Conservation (phyloP, 2,113 vertebrate species). For the Hydropotes inermis region DNA sequence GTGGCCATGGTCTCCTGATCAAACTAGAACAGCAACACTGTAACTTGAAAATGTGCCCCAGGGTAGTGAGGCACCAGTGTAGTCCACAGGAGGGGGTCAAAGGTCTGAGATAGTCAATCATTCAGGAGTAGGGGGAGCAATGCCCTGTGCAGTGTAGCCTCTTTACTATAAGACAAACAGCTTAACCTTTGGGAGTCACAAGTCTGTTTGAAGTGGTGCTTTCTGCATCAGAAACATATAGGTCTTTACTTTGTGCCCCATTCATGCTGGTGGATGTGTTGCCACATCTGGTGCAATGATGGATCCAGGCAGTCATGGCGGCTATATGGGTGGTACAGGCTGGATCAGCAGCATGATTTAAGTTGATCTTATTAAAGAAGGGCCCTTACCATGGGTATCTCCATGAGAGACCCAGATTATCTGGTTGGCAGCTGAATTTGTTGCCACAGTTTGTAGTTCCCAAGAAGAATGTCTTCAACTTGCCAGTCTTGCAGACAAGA, state of each 20-base stretch:
- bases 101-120: not conserved
- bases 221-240: not conserved
- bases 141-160: too few relatives aligned
- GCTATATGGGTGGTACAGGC: not conserved
- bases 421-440: not conserved
- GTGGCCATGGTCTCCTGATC: not conserved
- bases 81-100: not conserved
- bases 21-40: not conserved
- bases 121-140: not conserved
- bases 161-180: not conserved
- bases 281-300: not conserved
- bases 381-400: not conserved
- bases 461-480: not conserved
- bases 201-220: not conserved
- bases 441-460: not conserved
- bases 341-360: not conserved
- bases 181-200: not conserved
- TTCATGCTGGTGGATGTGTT: not conserved
- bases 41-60: not conserved
- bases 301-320: not conserved
- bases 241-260: not conserved
- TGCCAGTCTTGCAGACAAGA: not conserved
- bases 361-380: not conserved
- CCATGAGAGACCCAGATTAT: not conserved
- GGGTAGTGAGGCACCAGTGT: not conserved